Evolutionary conservation across 1,140 invertebrate species (phyloP), one percentile per base, ranked within the genome.

Genomic region (Apis dorsata): DNA sequence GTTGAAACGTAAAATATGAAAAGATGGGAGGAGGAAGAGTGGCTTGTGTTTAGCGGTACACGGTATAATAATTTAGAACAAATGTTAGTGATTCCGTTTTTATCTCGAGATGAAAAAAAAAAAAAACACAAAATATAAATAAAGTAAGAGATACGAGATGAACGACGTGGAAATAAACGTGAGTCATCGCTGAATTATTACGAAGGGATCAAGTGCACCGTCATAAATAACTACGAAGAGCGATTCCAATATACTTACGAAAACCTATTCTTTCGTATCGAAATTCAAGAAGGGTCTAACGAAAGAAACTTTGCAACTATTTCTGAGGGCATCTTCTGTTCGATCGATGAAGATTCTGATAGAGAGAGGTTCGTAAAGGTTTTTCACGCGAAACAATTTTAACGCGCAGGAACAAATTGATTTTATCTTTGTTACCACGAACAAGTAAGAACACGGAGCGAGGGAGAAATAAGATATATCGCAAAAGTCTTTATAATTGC

Each of bases 81-180:
- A 81, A 84, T 78, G 78, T 74, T 87, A 82, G 75, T 84, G 66
- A 73, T 84, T 83, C 62, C 63, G 65, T 74, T 66, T 83, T 85
- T 82, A 86, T 73, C 71, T 76, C 57, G 59, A 65, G 85, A 81
- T 63, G 53, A 55, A 65, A 74, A 80, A 74, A 55, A 55, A 55
- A 17, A 57, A 57, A 15, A 55, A 0, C 65, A 65, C 65, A 70
- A 80, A 80, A 80, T 80, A 70, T 65, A 70, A 80, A 80, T 80
- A 80, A 80, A 80, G 60, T 80, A 73, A 80, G 79, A 80, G 73
- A 80, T 80, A 80, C 55, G 79, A 74, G 79, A 80, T 44, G 51
- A 70, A 13, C 49, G n/a, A 63, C 57, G 79, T 80, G 70, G 79
- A 73, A 80, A 72, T 73, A 80, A 80, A 80, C 70, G 79, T 63